phyloP scores from a whole-genome alignment of 2,113 vertebrate genomes.

The Conger conger region DNA sequence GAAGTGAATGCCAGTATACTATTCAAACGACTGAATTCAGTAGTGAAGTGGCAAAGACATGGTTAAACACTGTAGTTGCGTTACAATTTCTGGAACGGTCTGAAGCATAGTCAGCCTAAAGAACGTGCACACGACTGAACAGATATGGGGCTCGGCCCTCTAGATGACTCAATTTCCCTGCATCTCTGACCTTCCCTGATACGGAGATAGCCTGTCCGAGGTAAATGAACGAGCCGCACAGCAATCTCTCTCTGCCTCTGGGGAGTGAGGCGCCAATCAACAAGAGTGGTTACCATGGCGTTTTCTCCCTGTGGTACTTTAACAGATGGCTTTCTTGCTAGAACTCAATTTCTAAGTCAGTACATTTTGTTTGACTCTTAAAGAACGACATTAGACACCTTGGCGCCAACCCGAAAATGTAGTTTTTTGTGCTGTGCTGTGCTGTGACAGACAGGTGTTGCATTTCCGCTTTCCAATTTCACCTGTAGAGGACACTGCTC shows the following conservation, averaged over 20 bases:
- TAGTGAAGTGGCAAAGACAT: background rate
- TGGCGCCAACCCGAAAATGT: too few species aligned
- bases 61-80: background rate
- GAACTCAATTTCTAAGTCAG: too few species aligned
- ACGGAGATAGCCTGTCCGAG: background rate
- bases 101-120: background rate
- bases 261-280: background rate
- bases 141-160: background rate
- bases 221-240: background rate
- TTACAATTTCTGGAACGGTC: background rate
- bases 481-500: background rate
- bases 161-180: background rate
- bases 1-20: background rate
- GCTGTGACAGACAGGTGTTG: background rate
- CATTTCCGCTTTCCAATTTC: background rate
- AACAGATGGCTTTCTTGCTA: too few species aligned
- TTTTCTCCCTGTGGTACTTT: too few species aligned
- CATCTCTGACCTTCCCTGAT: background rate
- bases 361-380: too few species aligned
- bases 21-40: background rate
- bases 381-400: too few species aligned
- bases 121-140: background rate
- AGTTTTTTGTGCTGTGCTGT: too few species aligned
- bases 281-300: background rate
- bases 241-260: background rate